These are phyloP conservation scores for Botia almorhae DNA, from an alignment of 2,797 vertebrate genomes.

Conservation along the genomic window DNA sequence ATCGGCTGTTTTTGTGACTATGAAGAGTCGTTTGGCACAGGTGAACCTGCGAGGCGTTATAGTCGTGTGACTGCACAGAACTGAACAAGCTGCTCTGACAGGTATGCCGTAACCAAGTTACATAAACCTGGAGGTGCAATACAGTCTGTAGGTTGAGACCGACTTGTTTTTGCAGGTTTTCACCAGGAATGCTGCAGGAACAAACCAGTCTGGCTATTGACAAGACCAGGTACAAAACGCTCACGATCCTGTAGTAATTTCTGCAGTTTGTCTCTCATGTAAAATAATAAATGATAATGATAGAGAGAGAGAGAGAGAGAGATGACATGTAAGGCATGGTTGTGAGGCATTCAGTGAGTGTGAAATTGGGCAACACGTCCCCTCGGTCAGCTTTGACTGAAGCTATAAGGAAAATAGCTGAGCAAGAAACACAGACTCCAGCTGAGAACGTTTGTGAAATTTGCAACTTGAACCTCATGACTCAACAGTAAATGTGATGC, in stretches of 20 bases:
- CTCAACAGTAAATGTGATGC: background rate
- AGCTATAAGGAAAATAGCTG: conserved; percentile 16
- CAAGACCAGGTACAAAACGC: background rate
- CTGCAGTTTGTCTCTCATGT: background rate
- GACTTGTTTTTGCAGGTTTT: conserved; percentile 2
- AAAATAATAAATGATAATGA: background rate
- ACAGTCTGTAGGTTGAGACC: background rate
- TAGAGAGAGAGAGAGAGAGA: too few species aligned
- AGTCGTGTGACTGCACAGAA: background rate
- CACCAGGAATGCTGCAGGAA: background rate
- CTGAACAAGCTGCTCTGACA: background rate
- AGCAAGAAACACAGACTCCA: conserved; percentile 39
- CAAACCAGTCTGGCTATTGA: background rate
- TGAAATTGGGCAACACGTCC: background rate
- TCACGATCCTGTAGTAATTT: too few species aligned
- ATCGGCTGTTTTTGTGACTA: background rate
- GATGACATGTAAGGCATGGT: background rate
- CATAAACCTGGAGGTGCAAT: conserved; percentile 5
- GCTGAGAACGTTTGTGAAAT: conserved; percentile 15
- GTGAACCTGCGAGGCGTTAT: background rate
- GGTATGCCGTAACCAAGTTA: background rate
- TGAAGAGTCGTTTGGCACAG: background rate
- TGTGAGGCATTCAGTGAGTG: background rate
- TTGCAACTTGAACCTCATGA: conserved; percentile 17
- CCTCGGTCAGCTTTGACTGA: background rate